These are phyloP conservation scores for Tenualosa ilisha DNA, from an alignment of 2,797 vertebrate genomes.

Conservation along the genomic window DNA sequence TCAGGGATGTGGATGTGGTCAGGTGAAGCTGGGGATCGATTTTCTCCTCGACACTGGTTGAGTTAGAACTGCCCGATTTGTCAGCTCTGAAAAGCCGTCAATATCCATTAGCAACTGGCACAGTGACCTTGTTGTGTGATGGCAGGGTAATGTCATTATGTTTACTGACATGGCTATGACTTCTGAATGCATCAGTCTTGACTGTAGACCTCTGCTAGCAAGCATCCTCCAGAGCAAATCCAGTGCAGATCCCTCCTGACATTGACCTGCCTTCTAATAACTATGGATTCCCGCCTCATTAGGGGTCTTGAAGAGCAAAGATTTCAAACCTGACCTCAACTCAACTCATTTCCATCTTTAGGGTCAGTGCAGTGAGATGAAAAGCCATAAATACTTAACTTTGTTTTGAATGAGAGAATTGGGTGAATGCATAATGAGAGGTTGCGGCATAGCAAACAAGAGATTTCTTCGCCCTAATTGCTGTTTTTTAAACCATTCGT, in stretches of 20 bases:
- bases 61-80: constrained; percentile 30
- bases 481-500: neutral
- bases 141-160: constrained; percentile 32
- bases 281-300: neutral
- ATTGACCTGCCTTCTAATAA: neutral
- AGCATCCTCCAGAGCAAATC: neutral
- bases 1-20: constrained; percentile 42
- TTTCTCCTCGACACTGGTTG: constrained; percentile 44
- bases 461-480: neutral
- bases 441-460: neutral
- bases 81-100: constrained; percentile 32
- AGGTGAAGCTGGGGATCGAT: constrained; percentile 47
- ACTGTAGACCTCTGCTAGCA: neutral
- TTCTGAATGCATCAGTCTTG: neutral
- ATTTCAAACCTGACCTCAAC: neutral
- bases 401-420: constrained; percentile 4
- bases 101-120: constrained; percentile 46
- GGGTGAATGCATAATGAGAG: constrained; percentile 18
- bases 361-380: neutral
- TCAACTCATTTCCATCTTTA: neutral
- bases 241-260: neutral
- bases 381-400: constrained; percentile 5
- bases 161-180: constrained; percentile 32
- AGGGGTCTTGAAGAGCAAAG: neutral
- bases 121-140: constrained; percentile 49